Evolutionary conservation across 2,888 invertebrate species (phyloP), one percentile per base, ranked within the genome.

Genomic region (Pimpla rufipes): DNA sequence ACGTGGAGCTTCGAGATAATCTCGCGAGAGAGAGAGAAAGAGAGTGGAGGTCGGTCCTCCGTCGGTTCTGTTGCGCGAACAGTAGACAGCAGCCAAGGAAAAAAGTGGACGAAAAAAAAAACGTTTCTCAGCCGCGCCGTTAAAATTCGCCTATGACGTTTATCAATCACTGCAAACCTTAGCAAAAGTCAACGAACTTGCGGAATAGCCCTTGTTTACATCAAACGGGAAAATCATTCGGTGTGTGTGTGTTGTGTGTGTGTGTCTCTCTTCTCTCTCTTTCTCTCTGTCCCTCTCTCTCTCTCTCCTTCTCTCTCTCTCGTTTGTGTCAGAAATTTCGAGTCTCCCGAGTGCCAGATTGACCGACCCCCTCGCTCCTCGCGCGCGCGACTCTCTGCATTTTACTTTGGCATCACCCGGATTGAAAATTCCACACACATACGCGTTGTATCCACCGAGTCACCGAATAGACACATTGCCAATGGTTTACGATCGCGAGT

Each of bases 1-100:
- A 29, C 45, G 71, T 59, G 45, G 45, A 45, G 23, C 29, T 59
- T 73, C 59, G 71, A 73, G 71, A 73, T 73, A 73, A 59, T 35
- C 57, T 29, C 29, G 29, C 29, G 29, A 29, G 29, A 2, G 29
- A 29, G 29, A 29, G 29, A 29, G 29, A 29, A 37, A 37, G 55
- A 59, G 55, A 59, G n/a, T 73, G 29, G 57, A 42, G 71, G 23
- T 57, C 45, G 16, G 57, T 45, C 42, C 18, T 18, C 45, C 45
- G 59, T 67, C 59, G 59, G 45, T 45, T 57, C 37, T 57, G 71
- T 42, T 55, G 55, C 37, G 2, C 55, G 40, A 45, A 73, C 71
- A 45, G 55, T 57, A 57, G 42, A 73, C 57, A 73, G 57, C 57
- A 16, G 59, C 57, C 5, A 45, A 2, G 7, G n/a, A n/a, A 45